Conservation (phyloP, 2,113 vertebrate species). For the Chaetodon trifascialis region DNA sequence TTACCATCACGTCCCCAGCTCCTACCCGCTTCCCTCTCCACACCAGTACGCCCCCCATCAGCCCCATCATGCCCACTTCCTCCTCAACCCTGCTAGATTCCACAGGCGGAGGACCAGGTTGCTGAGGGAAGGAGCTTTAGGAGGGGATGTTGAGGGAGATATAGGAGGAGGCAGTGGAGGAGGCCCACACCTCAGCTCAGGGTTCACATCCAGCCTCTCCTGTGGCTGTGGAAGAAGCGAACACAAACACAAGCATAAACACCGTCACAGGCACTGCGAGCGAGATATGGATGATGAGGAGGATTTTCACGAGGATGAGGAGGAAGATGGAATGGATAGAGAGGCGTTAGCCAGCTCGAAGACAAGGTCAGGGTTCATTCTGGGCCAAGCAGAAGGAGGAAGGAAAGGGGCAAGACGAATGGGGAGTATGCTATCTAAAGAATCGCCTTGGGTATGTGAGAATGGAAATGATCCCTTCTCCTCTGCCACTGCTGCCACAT, state of each 20-base stretch:
- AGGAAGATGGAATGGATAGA: conserved; percentile 63
- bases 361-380: conserved; percentile 61
- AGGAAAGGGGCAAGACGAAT: conserved; percentile 64
- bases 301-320: conserved; percentile 71
- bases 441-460: conserved; percentile 73
- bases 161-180: conserved; percentile 84
- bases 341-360: conserved; percentile 51
- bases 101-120: conserved; percentile 95
- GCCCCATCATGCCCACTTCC: conserved; percentile 89
- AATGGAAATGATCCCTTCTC: conserved; percentile 66
- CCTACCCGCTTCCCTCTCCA: conserved; percentile 83
- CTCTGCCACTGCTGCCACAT: conserved; percentile 36
- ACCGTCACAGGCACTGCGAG: conserved; percentile 74
- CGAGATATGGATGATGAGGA: conserved; percentile 71
- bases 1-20: conserved; percentile 86
- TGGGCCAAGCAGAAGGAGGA: conserved; percentile 63
- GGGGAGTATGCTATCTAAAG: conserved; percentile 59
- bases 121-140: conserved; percentile 90
- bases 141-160: conserved; percentile 75
- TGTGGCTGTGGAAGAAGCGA: conserved; percentile 91
- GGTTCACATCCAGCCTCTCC: conserved; percentile 88
- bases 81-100: conserved; percentile 95
- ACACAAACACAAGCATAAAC: conserved; percentile 81
- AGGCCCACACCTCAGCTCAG: conserved; percentile 81
- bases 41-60: conserved; percentile 81